These are phyloP conservation scores for Parasteatoda lunata DNA, from an alignment of 2,888 invertebrate genomes.

Conservation along the genomic window DNA sequence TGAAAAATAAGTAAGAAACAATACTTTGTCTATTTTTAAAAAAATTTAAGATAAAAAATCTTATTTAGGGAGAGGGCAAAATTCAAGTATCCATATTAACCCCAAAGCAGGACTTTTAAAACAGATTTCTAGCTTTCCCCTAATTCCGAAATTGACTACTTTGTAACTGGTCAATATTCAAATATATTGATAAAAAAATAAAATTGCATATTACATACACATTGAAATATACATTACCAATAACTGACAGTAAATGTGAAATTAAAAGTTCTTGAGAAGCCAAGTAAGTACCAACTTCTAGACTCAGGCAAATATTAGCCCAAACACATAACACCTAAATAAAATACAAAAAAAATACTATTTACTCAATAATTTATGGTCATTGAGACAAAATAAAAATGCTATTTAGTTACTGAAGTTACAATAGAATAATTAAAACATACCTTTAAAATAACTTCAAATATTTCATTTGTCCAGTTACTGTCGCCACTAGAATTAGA, in stretches of 20 bases:
- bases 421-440: background rate
- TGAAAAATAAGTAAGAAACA: no score
- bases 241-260: slow-evolving; percentile 27
- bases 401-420: background rate
- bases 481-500: slow-evolving; percentile 31
- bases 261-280: slow-evolving; percentile 16
- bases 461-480: slow-evolving; percentile 27
- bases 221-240: slow-evolving; percentile 19
- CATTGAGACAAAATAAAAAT: background rate
- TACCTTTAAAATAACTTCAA: slow-evolving; percentile 57
- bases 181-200: no score
- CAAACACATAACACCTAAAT: slow-evolving; percentile 47
- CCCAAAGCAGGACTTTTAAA: no score
- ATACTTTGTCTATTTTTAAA: no score
- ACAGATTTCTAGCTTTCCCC: no score
- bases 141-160: no score
- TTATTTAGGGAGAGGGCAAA: no score
- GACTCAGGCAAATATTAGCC: slow-evolving; percentile 46
- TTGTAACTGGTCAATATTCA: no score
- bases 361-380: background rate
- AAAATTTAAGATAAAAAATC: no score
- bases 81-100: no score
- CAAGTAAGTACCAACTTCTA: slow-evolving; percentile 38
- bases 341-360: background rate
- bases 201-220: no score